Evolutionary conservation across 2,888 invertebrate genomes (phyloP).

Genomic region (Agrilus cyanescens): DNA sequence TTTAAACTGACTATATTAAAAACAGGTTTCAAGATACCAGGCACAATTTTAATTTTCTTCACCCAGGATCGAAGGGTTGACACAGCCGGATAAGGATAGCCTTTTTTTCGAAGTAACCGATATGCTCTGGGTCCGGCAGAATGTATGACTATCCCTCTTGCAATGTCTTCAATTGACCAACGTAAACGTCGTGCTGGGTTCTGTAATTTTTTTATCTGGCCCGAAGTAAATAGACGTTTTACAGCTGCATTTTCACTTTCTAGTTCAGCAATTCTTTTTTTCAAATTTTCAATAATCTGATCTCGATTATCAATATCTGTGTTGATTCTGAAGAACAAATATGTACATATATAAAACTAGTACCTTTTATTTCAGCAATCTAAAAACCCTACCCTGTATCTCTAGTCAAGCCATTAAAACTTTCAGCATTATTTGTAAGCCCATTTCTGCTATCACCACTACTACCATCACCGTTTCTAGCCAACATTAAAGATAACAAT

Average conservation of each 20-base stretch:
- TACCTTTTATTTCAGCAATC: too few relatives aligned
- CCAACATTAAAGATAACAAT: too few relatives aligned
- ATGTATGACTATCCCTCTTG: constrained; percentile 13
- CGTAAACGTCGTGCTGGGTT: neutral
- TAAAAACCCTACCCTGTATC: too few relatives aligned
- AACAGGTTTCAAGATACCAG: constrained; percentile 7
- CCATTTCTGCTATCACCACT: too few relatives aligned
- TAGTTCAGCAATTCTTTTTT: constrained; percentile 4
- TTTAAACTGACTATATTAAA: constrained; percentile 3
- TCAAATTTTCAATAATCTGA: constrained; percentile 3
- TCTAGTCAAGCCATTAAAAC: too few relatives aligned
- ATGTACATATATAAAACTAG: too few relatives aligned
- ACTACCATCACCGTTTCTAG: too few relatives aligned
- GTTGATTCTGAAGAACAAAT: too few relatives aligned
- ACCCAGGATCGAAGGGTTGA: constrained; percentile 13
- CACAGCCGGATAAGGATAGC: constrained; percentile 13
- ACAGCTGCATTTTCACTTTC: constrained; percentile 3
- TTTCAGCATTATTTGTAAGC: constrained; percentile 2
- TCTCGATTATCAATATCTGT: constrained; percentile 4
- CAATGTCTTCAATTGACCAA: constrained; percentile 12
- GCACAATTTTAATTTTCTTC: constrained; percentile 12
- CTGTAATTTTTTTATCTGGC: constrained; percentile 6
- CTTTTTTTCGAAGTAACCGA: constrained; percentile 13
- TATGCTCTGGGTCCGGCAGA: constrained; percentile 13
- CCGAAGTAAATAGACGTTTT: constrained; percentile 1